Base-by-base conservation (phyloP, 2,888 invertebrate genomes). In the Taenaris catops region DNA sequence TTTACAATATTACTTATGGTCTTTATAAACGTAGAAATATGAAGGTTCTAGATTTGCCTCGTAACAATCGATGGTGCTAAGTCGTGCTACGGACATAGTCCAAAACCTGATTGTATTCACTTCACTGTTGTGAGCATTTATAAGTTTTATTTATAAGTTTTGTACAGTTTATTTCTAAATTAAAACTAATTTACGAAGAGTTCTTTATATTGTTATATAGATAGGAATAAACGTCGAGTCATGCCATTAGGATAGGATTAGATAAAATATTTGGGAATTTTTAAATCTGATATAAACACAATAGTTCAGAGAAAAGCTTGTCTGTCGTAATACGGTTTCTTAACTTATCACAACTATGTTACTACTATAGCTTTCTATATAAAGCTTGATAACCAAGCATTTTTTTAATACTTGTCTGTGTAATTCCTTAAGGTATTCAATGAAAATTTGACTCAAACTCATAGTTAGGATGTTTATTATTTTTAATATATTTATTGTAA, bases 171-270 rank as follows among this genome's bases (percentile, higher is more conserved):
- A 34, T 25, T 26, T 34, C 40, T 49, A 60, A 58, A 65, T 63
- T 56, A 60, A 60, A 55, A 46, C 41, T 52, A 56, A 53, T 61
- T 57, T 46, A 49, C 43, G 49, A 42, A 49, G 36, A 47, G 50
- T 62, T 48, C 54, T 61, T 63, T 39, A 63, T 9, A 6, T 17
- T 8, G 11, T 21, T 58, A 53, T 58, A 52, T 70, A 72, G 62
- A 51, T 78, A 73, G 66, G 71, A 44, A 63, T 69, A 68, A 67
- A 63, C 57, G 66, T 75, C 70, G 71, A 86, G 84, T 86, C 84
- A 86, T 81, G 83, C 81, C 83, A 79, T 75, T 86, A 84, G 79
- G 44, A 31, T 83, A 80, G 73, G 72, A 56, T 53, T 65, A 66
- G 41, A 39, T 42, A 38, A 44, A 21, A 21, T 14, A 14, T 16